phyloP scores from a whole-genome alignment of 2,797 vertebrate species.

The Dryobates pubescens region DNA sequence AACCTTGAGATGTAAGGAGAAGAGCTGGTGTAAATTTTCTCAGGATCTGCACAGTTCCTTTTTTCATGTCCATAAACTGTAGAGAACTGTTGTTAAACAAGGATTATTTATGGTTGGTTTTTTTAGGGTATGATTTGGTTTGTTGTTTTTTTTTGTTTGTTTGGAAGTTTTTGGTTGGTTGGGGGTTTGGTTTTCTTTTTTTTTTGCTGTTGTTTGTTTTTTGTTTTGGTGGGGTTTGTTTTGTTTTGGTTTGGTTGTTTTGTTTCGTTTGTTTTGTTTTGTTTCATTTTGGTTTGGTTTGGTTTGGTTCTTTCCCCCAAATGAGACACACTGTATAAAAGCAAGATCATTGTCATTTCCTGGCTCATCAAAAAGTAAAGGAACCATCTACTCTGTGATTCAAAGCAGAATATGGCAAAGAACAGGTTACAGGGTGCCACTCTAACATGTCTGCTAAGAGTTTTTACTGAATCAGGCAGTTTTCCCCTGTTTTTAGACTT shows the following conservation, averaged over 20 bases:
- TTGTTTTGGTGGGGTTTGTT: too few species aligned
- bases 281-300: background rate
- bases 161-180: too few species aligned
- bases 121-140: too few species aligned
- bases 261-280: too few species aligned
- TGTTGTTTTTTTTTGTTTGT: background rate
- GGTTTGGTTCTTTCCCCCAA: background rate
- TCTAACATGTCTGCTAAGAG: background rate
- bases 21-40: too few species aligned
- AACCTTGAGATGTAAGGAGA: background rate
- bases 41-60: background rate
- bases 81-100: background rate
- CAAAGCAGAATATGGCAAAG: background rate
- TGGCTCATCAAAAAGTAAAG: background rate
- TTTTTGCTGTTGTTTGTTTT: too few species aligned
- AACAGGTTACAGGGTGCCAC: accelerated
- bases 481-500: background rate
- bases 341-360: background rate
- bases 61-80: background rate
- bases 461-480: background rate
- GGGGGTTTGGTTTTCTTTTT: too few species aligned
- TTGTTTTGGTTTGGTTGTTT: too few species aligned
- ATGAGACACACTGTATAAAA: background rate
- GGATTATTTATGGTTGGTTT: background rate
- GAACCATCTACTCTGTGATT: background rate